These are phyloP conservation scores for Hoplostethus atlanticus DNA, from an alignment of 2,797 vertebrate species.

Conservation along the genomic window DNA sequence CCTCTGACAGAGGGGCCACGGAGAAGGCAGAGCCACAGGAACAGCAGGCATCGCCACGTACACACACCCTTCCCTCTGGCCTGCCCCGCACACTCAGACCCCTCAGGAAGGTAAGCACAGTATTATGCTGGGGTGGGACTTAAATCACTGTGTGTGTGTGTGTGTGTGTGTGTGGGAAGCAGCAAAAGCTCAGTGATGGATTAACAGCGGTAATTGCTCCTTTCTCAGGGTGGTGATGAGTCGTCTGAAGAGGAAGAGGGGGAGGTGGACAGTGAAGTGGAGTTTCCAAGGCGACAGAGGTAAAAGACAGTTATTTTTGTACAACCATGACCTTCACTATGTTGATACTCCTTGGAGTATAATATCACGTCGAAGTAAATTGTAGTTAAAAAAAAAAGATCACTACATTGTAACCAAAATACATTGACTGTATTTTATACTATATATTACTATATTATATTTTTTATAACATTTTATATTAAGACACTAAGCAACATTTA, in stretches of 20 bases:
- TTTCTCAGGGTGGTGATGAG: constrained; percentile 92
- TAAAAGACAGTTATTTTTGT: constrained; percentile 75
- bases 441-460: too few species aligned
- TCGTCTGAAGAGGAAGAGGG: constrained; percentile 99
- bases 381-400: neutral
- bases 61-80: constrained; percentile 78
- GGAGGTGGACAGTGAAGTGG: constrained; percentile 98
- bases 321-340: constrained; percentile 9
- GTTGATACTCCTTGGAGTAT: neutral
- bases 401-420: neutral
- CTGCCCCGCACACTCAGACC: constrained; percentile 89
- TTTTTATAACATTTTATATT: too few species aligned
- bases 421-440: too few species aligned
- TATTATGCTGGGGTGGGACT: neutral
- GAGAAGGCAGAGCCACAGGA: constrained; percentile 65
- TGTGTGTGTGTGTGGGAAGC: neutral
- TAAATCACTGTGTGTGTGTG: constrained; percentile 9
- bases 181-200: neutral
- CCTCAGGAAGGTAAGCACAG: constrained; percentile 89
- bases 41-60: constrained; percentile 79
- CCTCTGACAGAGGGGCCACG: constrained; percentile 56
- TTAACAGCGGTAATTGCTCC: constrained; percentile 32
- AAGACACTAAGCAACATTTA: neutral
- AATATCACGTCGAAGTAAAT: constrained; percentile 2
- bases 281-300: constrained; percentile 98